A percentile compares a stretch with the other conserved stretches of the same genome.
phyloP scores from a whole-genome alignment of 2,888 invertebrate genomes.

The Caenorhabditis sp. region DNA sequence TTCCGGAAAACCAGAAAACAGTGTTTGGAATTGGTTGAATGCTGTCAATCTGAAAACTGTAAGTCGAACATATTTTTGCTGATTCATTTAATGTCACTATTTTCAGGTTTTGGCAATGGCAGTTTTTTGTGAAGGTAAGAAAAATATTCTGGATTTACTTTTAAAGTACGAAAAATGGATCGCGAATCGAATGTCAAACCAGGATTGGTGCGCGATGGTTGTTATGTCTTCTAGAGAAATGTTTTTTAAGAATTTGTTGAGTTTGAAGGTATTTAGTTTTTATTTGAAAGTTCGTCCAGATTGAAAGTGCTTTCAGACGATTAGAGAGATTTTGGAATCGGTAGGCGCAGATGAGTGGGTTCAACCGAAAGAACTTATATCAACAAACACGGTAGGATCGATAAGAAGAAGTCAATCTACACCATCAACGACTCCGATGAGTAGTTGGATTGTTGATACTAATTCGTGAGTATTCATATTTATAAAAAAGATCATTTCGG shows the following conservation, averaged over 20 bases:
- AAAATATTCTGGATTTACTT: constrained; percentile 18
- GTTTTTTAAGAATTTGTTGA: constrained; percentile 12
- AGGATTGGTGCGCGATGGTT: constrained; percentile 34
- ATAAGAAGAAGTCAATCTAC: neutral
- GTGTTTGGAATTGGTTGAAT: constrained; percentile 17
- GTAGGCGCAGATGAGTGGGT: constrained; percentile 29
- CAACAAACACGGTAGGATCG: neutral
- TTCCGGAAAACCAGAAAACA: neutral
- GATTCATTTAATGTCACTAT: neutral
- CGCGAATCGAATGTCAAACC: constrained; percentile 15
- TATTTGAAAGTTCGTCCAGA: neutral
- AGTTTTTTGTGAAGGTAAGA: constrained; percentile 21
- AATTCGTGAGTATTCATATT: constrained; percentile 24
- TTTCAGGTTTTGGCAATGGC: constrained; percentile 19
- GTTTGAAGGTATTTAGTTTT: constrained; percentile 11
- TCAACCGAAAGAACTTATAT: neutral
- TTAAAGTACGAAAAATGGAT: constrained; percentile 12
- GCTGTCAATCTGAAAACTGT: constrained; percentile 22
- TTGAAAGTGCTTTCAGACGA: constrained; percentile 19
- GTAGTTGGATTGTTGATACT: constrained; percentile 48
- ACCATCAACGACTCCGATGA: constrained; percentile 9
- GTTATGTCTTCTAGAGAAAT: constrained; percentile 27
- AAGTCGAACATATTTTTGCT: neutral
- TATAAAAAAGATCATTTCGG: neutral
- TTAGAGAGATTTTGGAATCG: constrained; percentile 18